Conservation (phyloP, 2,113 vertebrate genomes). For the Plecotus auritus region DNA sequence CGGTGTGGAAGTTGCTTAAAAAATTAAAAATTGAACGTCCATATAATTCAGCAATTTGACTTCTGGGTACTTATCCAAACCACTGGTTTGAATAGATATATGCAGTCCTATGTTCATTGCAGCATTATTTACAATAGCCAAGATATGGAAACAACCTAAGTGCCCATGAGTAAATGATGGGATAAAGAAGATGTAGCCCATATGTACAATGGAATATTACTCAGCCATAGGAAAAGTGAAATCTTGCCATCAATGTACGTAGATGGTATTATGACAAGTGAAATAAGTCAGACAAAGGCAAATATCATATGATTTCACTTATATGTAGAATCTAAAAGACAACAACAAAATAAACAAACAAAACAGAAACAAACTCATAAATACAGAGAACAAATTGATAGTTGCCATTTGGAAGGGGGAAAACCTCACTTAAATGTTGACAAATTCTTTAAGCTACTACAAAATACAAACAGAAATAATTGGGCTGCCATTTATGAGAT, state of each 20-base stretch:
- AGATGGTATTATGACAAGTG: neutral
- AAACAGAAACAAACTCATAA: neutral
- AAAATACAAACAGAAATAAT: slow-evolving; percentile 54
- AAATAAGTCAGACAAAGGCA: neutral
- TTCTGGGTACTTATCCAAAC: neutral
- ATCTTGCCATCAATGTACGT: neutral
- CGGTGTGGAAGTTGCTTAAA: neutral
- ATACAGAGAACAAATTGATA: neutral
- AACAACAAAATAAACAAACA: too few relatives aligned
- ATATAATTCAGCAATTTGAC: neutral
- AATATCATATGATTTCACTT: neutral
- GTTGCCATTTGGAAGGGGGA: neutral
- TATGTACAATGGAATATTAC: neutral
- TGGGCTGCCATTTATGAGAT: slow-evolving; percentile 32
- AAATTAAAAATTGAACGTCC: neutral
- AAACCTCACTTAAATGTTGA: slow-evolving; percentile 57
- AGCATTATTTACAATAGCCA: neutral
- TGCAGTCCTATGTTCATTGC: neutral
- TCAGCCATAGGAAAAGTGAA: neutral
- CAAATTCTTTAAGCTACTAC: slow-evolving; percentile 29
- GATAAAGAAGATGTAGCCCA: neutral
- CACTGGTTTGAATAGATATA: neutral
- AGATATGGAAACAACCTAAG: neutral
- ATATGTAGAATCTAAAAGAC: neutral
- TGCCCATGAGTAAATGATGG: neutral